phyloP scores from a whole-genome alignment of 2,888 invertebrate species.

The Phrixothrix hirtus region DNA sequence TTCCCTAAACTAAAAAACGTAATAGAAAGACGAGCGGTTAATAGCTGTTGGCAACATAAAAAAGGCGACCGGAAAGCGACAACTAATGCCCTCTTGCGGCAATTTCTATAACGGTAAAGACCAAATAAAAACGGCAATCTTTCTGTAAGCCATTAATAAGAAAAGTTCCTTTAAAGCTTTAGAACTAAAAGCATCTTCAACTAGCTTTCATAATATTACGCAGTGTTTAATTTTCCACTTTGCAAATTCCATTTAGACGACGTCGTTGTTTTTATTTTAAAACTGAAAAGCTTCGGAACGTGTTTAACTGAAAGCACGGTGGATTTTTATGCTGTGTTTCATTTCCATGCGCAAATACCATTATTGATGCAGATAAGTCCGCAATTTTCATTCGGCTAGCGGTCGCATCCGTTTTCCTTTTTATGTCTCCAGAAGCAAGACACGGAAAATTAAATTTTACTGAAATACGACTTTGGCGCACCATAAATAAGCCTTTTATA shows the following conservation, averaged over 20 bases:
- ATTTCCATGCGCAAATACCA: conserved; percentile 26
- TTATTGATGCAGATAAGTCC: conserved; percentile 31
- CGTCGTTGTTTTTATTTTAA: conserved; percentile 18
- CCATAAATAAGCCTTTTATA: conserved; percentile 33
- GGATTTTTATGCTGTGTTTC: conserved; percentile 27
- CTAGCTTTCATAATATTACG: conserved; percentile 19
- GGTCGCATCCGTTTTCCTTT: conserved; percentile 12
- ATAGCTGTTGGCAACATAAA: no score
- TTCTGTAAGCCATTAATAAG: conserved; percentile 6
- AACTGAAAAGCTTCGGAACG: conserved; percentile 23
- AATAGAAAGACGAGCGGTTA: no score
- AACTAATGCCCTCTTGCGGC: conserved; percentile 12
- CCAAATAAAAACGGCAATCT: conserved; percentile 3
- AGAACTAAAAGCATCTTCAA: conserved; percentile 6
- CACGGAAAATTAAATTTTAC: conserved; percentile 21
- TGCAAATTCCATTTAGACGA: conserved; percentile 18
- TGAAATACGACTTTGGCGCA: conserved; percentile 13
- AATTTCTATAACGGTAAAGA: background rate
- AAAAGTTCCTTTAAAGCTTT: conserved; percentile 3
- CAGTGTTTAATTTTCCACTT: conserved; percentile 24
- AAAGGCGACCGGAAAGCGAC: background rate
- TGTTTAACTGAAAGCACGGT: conserved; percentile 18
- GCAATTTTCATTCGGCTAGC: conserved; percentile 19
- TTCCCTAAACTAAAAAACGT: no score
- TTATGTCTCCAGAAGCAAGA: conserved; percentile 14